A percentile compares a stretch with the other conserved stretches of the same genome.
phyloP scores from a whole-genome alignment of 2,888 invertebrate species.

The Cheilosia pagana region DNA sequence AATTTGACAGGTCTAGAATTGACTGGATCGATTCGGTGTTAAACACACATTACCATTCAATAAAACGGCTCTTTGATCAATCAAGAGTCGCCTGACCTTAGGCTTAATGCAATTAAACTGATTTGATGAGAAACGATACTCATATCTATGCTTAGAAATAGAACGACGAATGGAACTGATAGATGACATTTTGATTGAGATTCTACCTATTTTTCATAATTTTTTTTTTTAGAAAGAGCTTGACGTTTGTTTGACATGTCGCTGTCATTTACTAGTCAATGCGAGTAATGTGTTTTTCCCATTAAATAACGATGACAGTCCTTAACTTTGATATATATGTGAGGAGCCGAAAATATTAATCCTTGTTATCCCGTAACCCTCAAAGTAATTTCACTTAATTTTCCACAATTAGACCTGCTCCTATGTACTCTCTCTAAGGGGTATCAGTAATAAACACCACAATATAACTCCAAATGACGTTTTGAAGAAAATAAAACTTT shows the following conservation, averaged over 20 bases:
- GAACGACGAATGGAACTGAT: background rate
- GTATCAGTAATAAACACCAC: no score
- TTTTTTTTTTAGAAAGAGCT: no score
- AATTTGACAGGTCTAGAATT: constrained; percentile 7
- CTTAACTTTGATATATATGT: no score
- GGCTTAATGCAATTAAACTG: constrained; percentile 1
- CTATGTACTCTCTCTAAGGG: no score
- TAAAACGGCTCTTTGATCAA: background rate
- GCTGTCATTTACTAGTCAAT: no score
- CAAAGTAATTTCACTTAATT: constrained; percentile 25
- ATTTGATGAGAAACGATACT: background rate
- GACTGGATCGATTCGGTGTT: constrained; percentile 3
- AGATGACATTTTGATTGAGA: background rate
- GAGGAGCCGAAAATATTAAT: constrained; percentile 14
- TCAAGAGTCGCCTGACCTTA: background rate
- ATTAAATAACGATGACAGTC: no score
- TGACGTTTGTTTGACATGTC: no score
- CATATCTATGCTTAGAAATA: background rate
- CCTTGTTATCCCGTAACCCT: constrained; percentile 14
- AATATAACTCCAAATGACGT: background rate
- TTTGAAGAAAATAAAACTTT: background rate
- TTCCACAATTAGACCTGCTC: background rate
- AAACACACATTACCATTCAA: constrained; percentile 1
- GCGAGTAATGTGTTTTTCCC: no score
- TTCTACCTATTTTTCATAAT: no score